A percentile compares a stretch with the other conserved stretches of the same genome.
These are phyloP conservation scores for Momotus momota DNA, from an alignment of 2,797 vertebrate species.

Conservation along the genomic window DNA sequence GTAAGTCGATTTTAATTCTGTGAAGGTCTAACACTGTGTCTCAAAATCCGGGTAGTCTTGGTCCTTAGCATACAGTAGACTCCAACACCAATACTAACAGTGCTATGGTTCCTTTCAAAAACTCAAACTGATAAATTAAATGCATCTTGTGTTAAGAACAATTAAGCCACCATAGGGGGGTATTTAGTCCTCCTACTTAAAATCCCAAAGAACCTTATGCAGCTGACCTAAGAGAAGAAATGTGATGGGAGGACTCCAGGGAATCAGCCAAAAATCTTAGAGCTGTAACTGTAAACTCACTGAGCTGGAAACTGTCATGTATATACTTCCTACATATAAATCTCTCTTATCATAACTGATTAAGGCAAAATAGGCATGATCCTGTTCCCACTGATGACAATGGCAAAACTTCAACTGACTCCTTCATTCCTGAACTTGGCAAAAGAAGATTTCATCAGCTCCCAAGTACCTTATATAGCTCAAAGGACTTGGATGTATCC, in stretches of 20 bases:
- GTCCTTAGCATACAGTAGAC: background rate
- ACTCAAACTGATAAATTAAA: constrained; percentile 54
- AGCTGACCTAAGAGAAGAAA: constrained; percentile 47
- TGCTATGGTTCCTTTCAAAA: constrained; percentile 18
- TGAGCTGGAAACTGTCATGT: constrained; percentile 56
- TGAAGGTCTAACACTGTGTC: background rate
- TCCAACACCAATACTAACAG: background rate
- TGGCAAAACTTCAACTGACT: constrained; percentile 42
- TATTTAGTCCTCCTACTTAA: constrained; percentile 46
- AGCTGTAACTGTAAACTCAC: constrained; percentile 37
- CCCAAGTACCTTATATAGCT: background rate
- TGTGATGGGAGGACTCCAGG: constrained; percentile 32
- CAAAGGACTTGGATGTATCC: background rate
- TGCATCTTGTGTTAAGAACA: constrained; percentile 44
- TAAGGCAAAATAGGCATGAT: constrained; percentile 55
- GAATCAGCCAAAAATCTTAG: constrained; percentile 57
- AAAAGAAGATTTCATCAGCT: constrained; percentile 22
- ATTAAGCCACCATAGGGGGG: constrained; percentile 49
- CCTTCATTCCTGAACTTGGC: constrained; percentile 33
- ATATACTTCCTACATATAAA: constrained; percentile 62
- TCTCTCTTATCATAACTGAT: constrained; percentile 57
- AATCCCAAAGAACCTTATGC: constrained; percentile 30
- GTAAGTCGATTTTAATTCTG: background rate
- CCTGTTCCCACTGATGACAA: constrained; percentile 38
- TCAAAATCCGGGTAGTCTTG: background rate